Base-by-base conservation (phyloP, 2,113 vertebrate species). In the Oenanthe melanoleuca region DNA sequence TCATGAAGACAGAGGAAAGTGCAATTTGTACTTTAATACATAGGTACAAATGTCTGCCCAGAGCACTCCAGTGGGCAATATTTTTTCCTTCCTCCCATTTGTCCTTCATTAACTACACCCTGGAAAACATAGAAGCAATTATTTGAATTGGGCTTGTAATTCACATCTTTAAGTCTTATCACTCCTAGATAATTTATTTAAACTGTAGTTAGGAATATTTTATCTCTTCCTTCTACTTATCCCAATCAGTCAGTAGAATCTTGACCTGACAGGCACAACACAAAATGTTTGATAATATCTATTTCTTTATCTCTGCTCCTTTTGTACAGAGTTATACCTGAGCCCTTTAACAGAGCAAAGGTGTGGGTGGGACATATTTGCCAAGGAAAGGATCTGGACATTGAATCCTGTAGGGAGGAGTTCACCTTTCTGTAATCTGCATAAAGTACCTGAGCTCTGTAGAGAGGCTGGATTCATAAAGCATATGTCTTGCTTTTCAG, bases 401-500 rank as follows among this genome's bases (percentile, higher is more conserved):
- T 20, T 44, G 23, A 47, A 52, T 72, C 20, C 17, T 9, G 26
- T 1, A 40, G 12, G 13, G 50, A 78, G 3, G 8, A 33, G 0
- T 0, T 2, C 9, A 72, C 7, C 0, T 80, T 75, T 86, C 0
- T 0, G 8, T 57, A 61, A 22, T 22, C 2, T 87, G 11, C 5
- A 34, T 47, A 23, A 80, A 38, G 8, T 49, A 63, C 16, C 24
- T 31, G 21, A 47, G 56, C 8, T 16, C 10, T 65, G 16, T 8
- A 49, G 24, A 53, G 64, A 9, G 19, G 56, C 12, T 63, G 14
- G 5, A 38, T 71, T 74, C 74, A 14, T 37, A 70, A 74, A 23
- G 5, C 5, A 12, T 9, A 5, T 10, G 9, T 25, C 31, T 71
- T 63, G 4, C 12, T 71, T 88, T 34, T 63, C 22, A 23, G 7